Conservation (phyloP, 35 echinoderm and acorn worm species). For the Patiria miniata region DNA sequence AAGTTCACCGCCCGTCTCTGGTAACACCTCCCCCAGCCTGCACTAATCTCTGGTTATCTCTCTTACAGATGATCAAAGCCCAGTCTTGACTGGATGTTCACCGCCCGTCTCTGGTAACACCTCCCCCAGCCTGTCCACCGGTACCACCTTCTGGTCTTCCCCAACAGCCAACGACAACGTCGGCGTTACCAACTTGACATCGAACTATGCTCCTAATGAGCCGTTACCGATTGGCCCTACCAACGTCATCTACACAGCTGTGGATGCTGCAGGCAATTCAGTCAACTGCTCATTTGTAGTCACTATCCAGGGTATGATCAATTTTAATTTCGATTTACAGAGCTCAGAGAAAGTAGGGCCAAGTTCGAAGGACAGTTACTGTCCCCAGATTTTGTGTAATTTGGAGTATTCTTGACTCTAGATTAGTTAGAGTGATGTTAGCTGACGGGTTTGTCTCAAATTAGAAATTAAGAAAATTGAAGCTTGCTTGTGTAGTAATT, state of each 20-base stretch:
- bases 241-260: slow-evolving; percentile 20
- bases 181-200: not conserved
- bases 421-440: too few relatives aligned
- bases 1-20: not conserved
- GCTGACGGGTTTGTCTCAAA: too few relatives aligned
- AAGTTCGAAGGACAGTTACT: too few relatives aligned
- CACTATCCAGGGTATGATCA: slow-evolving; percentile 20
- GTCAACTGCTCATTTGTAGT: slow-evolving; percentile 16
- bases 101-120: not conserved
- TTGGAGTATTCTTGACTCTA: too few relatives aligned
- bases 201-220: slow-evolving; percentile 28
- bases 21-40: not conserved
- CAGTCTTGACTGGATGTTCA: not conserved
- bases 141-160: not conserved
- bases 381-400: too few relatives aligned
- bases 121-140: not conserved
- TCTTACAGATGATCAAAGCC: not conserved
- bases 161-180: slow-evolving; percentile 7
- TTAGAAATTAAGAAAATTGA: too few relatives aligned
- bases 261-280: slow-evolving; percentile 23
- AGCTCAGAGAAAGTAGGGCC: too few relatives aligned
- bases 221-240: slow-evolving; percentile 33
- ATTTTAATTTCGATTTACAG: not conserved
- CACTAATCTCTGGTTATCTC: too few relatives aligned
- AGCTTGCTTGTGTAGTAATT: too few relatives aligned